phyloP scores from a whole-genome alignment of 1,140 invertebrate genomes.

The Lordiphosa mommai region DNA sequence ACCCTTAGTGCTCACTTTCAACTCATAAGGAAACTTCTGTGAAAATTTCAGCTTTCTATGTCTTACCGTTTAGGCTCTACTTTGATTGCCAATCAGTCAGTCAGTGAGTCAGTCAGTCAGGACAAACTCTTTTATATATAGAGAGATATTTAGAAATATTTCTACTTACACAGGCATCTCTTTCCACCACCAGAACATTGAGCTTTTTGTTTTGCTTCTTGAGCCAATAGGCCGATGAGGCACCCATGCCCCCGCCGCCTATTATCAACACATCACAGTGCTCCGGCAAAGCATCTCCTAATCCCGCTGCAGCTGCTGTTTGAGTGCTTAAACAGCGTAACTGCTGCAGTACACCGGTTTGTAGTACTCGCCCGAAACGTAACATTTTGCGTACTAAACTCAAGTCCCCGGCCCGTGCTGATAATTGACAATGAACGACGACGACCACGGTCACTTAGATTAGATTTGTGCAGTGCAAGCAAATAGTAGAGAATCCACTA shows the following conservation, averaged over 20 bases:
- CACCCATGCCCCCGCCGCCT: conserved; percentile 96
- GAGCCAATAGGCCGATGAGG: conserved; percentile 94
- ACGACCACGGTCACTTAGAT: conserved; percentile 21
- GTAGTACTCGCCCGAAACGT: conserved; percentile 40
- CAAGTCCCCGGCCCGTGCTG: neutral
- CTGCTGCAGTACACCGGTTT: conserved; percentile 11
- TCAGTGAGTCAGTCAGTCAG: too few relatives aligned
- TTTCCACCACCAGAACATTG: conserved; percentile 91
- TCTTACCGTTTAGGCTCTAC: too few relatives aligned
- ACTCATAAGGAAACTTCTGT: too few relatives aligned
- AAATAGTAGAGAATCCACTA: conserved; percentile 1
- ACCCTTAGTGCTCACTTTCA: too few relatives aligned
- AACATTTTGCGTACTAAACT: conserved; percentile 47
- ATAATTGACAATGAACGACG: conserved; percentile 25
- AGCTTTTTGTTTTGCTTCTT: conserved; percentile 83
- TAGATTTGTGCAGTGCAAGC: conserved; percentile 46
- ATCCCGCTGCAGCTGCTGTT: too few relatives aligned
- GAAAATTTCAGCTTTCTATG: too few relatives aligned
- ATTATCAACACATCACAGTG: conserved; percentile 93
- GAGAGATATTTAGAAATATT: too few relatives aligned
- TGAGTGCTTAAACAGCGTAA: conserved; percentile 9
- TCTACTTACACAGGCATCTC: conserved; percentile 89
- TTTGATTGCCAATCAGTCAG: too few relatives aligned
- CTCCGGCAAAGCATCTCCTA: conserved; percentile 39
- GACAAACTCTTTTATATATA: too few relatives aligned